Evolutionary conservation across 2,113 vertebrate genomes (phyloP), one percentile per base, ranked within the genome.

Genomic region (Gobius niger): DNA sequence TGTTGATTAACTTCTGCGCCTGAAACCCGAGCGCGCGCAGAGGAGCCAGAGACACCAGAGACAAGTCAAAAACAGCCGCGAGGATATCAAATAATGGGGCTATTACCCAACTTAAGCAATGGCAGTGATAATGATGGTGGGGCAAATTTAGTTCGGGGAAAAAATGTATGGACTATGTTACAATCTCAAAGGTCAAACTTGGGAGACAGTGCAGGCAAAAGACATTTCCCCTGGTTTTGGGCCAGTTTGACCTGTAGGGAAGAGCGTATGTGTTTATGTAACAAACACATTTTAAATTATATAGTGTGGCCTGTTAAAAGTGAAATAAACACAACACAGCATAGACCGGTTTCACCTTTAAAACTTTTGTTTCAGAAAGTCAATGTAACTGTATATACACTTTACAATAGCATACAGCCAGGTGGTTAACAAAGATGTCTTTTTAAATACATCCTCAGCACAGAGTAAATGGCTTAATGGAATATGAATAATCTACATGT

Each of bases 321-420:
- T 42, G 64, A 78, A 87, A 92, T 81, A 82, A 91, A 87, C 83
- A 67, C 34, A 75, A 63, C 76, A 67, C 34, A n/a, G 81, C 74
- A 87, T 76, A 70, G 73, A 78, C 76, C 46, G 62, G 68, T 85
- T 86, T 88, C 85, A 80, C 86, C 83, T 91, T 91, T 87, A 89
- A 89, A 90, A 91, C 88, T 90, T 34, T 91, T 90, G 91, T 85
- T 91, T 88, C 90, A 87, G 87, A 90, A 91, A 92, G 82, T 92
- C 92, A 95, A 93, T 92, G 93, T 93, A 92, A 94, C 85, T 85
- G 94, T 94, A 94, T 97, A 89, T 96, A 96, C 95, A 96, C 94
- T 97, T 95, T 96, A 96, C 94, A 96, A 95, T 93, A 95, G 94
- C 94, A 94, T 91, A 91, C 88, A 93, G 94, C 92, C 94, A 90